phyloP scores from a whole-genome alignment of 2,113 vertebrate species.

The Furnarius figulus region DNA sequence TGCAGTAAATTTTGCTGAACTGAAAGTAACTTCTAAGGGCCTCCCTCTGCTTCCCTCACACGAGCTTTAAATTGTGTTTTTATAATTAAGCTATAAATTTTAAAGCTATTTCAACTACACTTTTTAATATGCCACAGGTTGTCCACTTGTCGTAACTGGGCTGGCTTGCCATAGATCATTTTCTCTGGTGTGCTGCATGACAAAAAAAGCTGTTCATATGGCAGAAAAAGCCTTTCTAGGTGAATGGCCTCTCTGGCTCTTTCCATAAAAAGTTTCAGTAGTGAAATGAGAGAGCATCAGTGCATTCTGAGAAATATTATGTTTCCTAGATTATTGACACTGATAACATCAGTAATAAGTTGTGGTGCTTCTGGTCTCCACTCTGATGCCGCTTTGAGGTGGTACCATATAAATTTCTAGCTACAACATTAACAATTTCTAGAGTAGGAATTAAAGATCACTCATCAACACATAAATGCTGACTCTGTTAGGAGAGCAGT shows the following conservation, averaged over 20 bases:
- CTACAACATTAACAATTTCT: neutral
- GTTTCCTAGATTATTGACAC: neutral
- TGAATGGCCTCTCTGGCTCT: neutral
- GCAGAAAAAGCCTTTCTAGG: neutral
- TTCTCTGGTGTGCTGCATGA: neutral
- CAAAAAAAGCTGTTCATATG: neutral
- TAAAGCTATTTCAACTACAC: neutral
- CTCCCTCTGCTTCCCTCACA: neutral
- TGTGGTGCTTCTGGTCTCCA: neutral
- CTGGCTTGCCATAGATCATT: neutral
- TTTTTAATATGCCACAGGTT: constrained; percentile 36
- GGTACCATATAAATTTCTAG: neutral
- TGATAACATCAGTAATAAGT: neutral
- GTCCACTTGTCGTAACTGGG: neutral
- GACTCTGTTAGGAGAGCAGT: neutral
- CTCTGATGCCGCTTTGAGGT: neutral
- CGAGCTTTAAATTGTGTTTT: constrained; percentile 33
- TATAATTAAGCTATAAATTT: constrained; percentile 51
- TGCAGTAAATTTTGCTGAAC: constrained; percentile 37
- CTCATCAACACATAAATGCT: neutral
- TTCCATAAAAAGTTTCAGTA: neutral
- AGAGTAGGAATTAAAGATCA: neutral
- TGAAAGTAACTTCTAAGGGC: neutral
- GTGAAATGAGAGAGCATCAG: neutral
- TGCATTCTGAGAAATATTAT: neutral